phyloP scores from a whole-genome alignment of 1,140 invertebrate genomes.

The Sycobia sp. region DNA sequence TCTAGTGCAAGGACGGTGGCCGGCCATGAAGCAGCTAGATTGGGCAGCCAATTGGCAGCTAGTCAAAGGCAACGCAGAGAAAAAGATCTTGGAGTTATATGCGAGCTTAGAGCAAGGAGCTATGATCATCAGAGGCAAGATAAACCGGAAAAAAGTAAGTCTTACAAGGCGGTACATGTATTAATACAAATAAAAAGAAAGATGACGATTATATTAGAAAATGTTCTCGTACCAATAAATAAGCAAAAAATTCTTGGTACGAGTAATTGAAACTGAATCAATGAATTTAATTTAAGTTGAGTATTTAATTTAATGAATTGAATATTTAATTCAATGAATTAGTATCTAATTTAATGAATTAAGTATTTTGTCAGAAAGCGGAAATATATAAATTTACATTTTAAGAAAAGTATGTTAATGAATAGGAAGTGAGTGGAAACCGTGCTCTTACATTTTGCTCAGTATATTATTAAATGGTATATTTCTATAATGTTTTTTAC shows the following conservation, averaged over 20 bases:
- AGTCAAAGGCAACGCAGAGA: constrained; percentile 62
- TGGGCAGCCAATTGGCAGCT: constrained; percentile 72
- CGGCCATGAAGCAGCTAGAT: constrained; percentile 76
- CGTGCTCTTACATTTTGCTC: too few species aligned
- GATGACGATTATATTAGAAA: neutral
- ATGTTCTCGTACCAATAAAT: too few species aligned
- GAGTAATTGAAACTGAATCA: constrained; percentile 27
- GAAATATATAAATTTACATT: too few species aligned
- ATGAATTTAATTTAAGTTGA: constrained; percentile 12
- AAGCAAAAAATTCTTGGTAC: too few species aligned
- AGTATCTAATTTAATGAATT: too few species aligned
- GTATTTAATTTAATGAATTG: neutral
- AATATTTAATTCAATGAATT: neutral
- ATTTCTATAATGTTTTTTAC: too few species aligned
- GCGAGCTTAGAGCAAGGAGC: constrained; percentile 67
- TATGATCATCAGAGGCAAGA: constrained; percentile 67
- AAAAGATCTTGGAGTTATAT: constrained; percentile 53
- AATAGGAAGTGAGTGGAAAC: too few species aligned
- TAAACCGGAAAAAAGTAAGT: constrained; percentile 65
- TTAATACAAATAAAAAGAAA: neutral
- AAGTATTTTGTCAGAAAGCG: too few species aligned
- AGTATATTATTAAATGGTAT: too few species aligned
- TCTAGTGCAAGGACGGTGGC: constrained; percentile 72
- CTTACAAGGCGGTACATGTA: too few species aligned
- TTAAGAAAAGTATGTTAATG: too few species aligned